These are phyloP conservation scores for Bombyx mori DNA, from an alignment of 1,140 invertebrate genomes.

Conservation along the genomic window DNA sequence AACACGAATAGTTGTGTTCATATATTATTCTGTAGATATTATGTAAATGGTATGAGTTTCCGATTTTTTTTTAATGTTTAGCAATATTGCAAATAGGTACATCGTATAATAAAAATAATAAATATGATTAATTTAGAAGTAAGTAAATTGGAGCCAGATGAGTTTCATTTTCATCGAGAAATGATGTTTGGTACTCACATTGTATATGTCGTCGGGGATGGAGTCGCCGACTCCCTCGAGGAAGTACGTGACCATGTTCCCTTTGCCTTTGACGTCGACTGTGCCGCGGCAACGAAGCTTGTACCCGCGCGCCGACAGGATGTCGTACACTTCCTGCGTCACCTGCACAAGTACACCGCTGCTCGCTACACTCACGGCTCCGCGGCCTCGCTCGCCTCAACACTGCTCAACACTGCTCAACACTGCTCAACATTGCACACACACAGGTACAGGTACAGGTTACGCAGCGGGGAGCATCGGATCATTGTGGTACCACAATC, in stretches of 20 bases:
- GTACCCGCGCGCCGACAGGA: constrained; percentile 82
- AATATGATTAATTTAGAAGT: no score
- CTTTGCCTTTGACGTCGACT: constrained; percentile 94
- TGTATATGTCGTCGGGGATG: constrained; percentile 32
- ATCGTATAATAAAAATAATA: no score
- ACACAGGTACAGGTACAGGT: background rate
- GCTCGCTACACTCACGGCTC: constrained; percentile 1
- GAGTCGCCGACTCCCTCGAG: constrained; percentile 75
- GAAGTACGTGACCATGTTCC: constrained; percentile 95
- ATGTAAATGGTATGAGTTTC: no score
- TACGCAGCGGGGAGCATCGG: no score
- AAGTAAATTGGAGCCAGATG: no score
- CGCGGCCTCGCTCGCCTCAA: background rate
- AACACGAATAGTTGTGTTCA: no score
- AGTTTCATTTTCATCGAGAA: no score
- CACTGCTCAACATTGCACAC: background rate
- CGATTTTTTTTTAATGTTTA: no score
- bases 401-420: background rate
- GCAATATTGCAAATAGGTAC: no score
- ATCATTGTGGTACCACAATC: constrained; percentile 48
- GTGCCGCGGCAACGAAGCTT: constrained; percentile 84
- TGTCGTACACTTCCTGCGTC: constrained; percentile 88
- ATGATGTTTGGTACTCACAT: constrained; percentile 21
- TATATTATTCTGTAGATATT: no score
- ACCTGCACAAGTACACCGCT: constrained; percentile 73